A percentile compares a stretch with the other conserved stretches of the same genome.
These are phyloP conservation scores for Rhipidura dahli DNA, from an alignment of 2,113 vertebrate genomes.

Conservation along the genomic window DNA sequence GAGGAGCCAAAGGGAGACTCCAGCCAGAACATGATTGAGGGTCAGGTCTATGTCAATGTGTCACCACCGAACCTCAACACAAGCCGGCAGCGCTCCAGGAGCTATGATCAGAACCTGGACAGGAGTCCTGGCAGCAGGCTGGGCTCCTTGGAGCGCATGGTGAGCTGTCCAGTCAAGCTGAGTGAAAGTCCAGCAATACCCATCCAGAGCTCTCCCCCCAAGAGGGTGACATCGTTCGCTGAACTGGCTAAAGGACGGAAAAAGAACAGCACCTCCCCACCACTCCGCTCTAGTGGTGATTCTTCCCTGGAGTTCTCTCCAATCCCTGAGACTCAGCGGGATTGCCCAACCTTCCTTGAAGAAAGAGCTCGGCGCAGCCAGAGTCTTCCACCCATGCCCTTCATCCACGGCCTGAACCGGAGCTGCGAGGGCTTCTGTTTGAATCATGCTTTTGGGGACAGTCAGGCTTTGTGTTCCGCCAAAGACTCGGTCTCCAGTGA, in stretches of 20 bases:
- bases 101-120: conserved; percentile 93
- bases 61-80: conserved; percentile 80
- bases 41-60: conserved; percentile 90
- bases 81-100: conserved; percentile 84
- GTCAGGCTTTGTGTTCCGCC: conserved; percentile 1
- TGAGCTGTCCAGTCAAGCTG: conserved; percentile 92
- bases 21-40: conserved; percentile 73
- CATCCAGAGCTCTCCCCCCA: conserved; percentile 70
- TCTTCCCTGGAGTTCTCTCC: conserved; percentile 87
- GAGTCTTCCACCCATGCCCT: conserved; percentile 76
- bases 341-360: conserved; percentile 53
- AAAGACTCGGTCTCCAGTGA: conserved; percentile 28
- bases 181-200: conserved; percentile 78
- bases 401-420: conserved; percentile 76
- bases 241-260: conserved; percentile 90
- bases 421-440: conserved; percentile 72
- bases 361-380: conserved; percentile 67
- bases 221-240: conserved; percentile 91
- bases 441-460: conserved; percentile 38
- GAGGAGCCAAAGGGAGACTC: conserved; percentile 13
- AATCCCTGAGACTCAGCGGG: conserved; percentile 75
- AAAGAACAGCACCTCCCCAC: conserved; percentile 71
- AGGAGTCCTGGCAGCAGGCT: conserved; percentile 79
- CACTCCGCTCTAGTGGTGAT: conserved; percentile 70
- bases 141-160: conserved; percentile 91